These are phyloP conservation scores for Drosophila vallismaia DNA, from an alignment of 2,888 invertebrate genomes.

Conservation along the genomic window DNA sequence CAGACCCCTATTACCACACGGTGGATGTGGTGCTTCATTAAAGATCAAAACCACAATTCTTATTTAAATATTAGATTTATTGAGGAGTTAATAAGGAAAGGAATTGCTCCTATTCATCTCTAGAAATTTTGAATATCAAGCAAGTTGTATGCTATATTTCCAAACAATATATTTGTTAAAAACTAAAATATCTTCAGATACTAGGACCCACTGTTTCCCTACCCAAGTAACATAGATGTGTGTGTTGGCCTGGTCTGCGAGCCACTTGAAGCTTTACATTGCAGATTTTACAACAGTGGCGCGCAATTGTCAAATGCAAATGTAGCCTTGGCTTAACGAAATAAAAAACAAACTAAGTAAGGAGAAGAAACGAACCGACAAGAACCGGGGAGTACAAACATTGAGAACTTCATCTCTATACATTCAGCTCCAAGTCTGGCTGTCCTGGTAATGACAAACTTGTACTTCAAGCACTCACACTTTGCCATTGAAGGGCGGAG, in stretches of 20 bases:
- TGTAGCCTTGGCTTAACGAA: conserved; percentile 40
- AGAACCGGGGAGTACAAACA: conserved; percentile 1
- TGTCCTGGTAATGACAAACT: conserved; percentile 44
- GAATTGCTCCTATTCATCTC: no score
- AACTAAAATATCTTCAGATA: no score
- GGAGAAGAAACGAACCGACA: conserved; percentile 6
- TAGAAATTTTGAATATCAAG: no score
- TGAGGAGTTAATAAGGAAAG: no score
- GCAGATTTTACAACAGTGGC: conserved; percentile 31
- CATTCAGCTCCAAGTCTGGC: conserved; percentile 3
- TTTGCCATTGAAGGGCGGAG: conserved; percentile 3
- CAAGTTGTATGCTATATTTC: no score
- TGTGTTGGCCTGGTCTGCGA: not conserved
- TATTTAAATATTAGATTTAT: not conserved
- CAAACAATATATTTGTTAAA: no score
- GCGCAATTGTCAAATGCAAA: conserved; percentile 58
- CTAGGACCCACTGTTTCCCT: not conserved
- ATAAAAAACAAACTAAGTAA: conserved; percentile 26
- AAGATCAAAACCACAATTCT: not conserved
- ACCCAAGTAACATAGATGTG: not conserved
- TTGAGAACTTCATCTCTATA: conserved; percentile 36
- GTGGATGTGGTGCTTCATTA: conserved; percentile 14
- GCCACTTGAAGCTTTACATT: conserved; percentile 30
- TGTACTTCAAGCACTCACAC: conserved; percentile 38
- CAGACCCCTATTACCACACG: not conserved